These are phyloP conservation scores for Drosophila nikananu DNA, from an alignment of 1,140 invertebrate species.

Conservation along the genomic window DNA sequence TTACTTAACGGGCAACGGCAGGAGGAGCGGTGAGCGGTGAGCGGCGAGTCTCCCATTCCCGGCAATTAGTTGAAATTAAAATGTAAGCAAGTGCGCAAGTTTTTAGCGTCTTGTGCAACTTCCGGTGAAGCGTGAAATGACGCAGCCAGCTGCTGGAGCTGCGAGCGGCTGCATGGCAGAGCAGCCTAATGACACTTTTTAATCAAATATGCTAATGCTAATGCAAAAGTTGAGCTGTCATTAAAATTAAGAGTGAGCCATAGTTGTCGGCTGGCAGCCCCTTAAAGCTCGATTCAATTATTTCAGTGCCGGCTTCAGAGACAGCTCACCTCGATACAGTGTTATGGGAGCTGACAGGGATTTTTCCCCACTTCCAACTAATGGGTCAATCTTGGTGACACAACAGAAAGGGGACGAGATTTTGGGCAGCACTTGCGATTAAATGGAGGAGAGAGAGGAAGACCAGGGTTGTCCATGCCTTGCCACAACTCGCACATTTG, in stretches of 20 bases:
- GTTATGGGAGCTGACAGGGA: not conserved
- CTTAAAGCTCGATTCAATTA: conserved; percentile 17
- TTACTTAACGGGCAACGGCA: conserved; percentile 66
- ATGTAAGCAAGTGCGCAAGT: conserved; percentile 66
- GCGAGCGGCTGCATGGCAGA: not conserved
- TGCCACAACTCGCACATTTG: conserved; percentile 63
- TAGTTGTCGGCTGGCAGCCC: conserved; percentile 15
- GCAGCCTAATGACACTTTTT: conserved; percentile 79
- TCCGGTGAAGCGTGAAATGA: conserved; percentile 69
- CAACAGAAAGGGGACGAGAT: conserved; percentile 10
- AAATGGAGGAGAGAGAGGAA: conserved; percentile 18
- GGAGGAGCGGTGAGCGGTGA: not conserved
- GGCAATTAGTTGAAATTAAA: conserved; percentile 84
- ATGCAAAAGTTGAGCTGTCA: conserved; percentile 62
- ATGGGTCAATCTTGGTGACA: conserved; percentile 17
- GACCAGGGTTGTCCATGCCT: conserved; percentile 3
- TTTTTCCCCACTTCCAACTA: not conserved
- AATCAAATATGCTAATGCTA: conserved; percentile 83
- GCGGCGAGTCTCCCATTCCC: conserved; percentile 32
- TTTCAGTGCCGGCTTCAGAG: conserved; percentile 8
- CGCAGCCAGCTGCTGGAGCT: conserved; percentile 21
- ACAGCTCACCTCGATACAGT: not conserved
- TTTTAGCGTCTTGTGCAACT: conserved; percentile 69
- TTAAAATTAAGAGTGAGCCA: conserved; percentile 54
- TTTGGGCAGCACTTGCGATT: conserved; percentile 28